Conservation (phyloP, 2,113 vertebrate genomes). For the Pterocles orientalis region DNA sequence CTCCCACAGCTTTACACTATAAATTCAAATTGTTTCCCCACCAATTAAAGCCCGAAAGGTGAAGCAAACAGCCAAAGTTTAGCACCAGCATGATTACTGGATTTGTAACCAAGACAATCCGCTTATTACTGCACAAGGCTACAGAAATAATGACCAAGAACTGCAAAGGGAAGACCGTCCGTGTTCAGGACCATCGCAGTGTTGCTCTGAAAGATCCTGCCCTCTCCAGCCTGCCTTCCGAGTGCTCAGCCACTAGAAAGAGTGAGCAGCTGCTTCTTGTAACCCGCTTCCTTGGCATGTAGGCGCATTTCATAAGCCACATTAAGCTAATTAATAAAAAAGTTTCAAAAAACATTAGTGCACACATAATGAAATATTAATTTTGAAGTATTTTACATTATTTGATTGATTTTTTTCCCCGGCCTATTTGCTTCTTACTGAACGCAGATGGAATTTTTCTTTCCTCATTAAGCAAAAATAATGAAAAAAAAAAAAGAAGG, state of each 20-base stretch:
- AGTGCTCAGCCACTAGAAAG: background rate
- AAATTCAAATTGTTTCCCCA: background rate
- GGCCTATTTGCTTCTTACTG: background rate
- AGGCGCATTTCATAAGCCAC: background rate
- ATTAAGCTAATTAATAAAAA: background rate
- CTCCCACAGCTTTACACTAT: background rate
- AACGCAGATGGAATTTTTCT: fast-evolving
- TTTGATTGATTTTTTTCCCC: background rate
- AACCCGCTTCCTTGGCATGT: background rate
- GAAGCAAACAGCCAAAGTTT: background rate
- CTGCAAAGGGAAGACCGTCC: background rate
- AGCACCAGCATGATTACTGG: background rate
- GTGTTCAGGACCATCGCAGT: background rate
- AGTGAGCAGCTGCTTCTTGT: background rate
- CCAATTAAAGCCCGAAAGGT: background rate
- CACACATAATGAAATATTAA: background rate
- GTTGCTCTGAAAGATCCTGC: background rate
- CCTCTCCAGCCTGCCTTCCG: background rate
- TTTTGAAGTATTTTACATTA: background rate
- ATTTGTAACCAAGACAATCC: background rate
- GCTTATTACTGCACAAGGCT: background rate
- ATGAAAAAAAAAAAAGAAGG: background rate
- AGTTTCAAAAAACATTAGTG: fast-evolving
- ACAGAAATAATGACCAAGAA: background rate
- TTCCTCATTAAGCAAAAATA: background rate